Percentiles rank a stretch among this genome's conserved stretches.
phyloP scores from a whole-genome alignment of 2,797 vertebrate species.

The Neostethus bicornis region DNA sequence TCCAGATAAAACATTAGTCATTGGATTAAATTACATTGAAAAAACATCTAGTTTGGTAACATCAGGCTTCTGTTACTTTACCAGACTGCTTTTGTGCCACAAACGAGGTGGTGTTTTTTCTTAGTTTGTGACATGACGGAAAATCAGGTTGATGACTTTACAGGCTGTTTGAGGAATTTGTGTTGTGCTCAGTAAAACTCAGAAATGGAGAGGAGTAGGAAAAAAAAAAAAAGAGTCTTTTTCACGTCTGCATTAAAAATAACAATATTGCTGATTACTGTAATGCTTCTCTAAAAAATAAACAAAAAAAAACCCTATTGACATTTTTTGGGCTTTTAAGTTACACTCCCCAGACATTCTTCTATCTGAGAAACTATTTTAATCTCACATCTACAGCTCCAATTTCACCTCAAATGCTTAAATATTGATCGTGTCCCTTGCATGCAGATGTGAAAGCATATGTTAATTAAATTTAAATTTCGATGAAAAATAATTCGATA shows the following conservation, averaged over 20 bases:
- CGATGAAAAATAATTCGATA: no score
- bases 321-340: not conserved
- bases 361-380: not conserved
- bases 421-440: not conserved
- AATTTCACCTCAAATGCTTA: not conserved
- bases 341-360: not conserved
- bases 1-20: no score
- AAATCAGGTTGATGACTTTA: constrained; percentile 64
- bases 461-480: no score
- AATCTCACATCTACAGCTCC: not conserved
- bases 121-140: constrained; percentile 49
- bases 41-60: no score
- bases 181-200: constrained; percentile 43
- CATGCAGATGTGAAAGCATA: not conserved
- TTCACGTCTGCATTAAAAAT: not conserved
- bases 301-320: not conserved
- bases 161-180: constrained; percentile 58
- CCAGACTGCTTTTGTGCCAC: no score
- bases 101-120: no score
- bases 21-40: no score
- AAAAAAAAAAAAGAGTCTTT: constrained; percentile 7
- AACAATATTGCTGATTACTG: not conserved
- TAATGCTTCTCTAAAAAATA: not conserved
- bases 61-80: no score
- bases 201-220: constrained; percentile 19